These are phyloP conservation scores for Microtus ochrogaster DNA, from an alignment of 2,113 vertebrate species.

Conservation along the genomic window DNA sequence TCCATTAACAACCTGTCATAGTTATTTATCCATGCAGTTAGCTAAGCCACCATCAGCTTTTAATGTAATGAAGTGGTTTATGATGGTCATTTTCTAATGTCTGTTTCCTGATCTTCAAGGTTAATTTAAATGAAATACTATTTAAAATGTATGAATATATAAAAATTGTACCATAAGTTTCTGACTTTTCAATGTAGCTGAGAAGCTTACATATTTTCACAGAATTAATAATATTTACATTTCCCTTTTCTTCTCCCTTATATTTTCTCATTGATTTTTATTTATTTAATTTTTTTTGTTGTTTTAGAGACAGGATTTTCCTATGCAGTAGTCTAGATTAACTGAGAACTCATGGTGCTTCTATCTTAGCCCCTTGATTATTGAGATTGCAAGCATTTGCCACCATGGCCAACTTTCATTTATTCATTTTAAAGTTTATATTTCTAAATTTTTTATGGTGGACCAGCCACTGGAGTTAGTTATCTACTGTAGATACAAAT, in stretches of 20 bases:
- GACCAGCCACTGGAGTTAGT: neutral
- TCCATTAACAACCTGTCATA: slow-evolving; percentile 41
- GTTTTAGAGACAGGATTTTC: neutral
- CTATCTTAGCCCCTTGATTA: neutral
- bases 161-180: neutral
- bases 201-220: slow-evolving; percentile 24
- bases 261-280: neutral
- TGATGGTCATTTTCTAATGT: neutral
- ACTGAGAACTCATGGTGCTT: neutral
- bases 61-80: slow-evolving; percentile 55
- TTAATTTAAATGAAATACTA: slow-evolving; percentile 56
- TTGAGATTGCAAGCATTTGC: neutral
- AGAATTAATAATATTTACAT: slow-evolving; percentile 2
- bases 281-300: neutral
- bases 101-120: neutral
- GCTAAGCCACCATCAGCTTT: slow-evolving; percentile 7
- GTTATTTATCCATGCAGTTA: slow-evolving; percentile 15
- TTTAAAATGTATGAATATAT: slow-evolving; percentile 40
- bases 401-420: neutral
- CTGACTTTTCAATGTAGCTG: slow-evolving; percentile 34
- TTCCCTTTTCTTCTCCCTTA: neutral
- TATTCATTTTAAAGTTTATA: slow-evolving; percentile 46
- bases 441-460: neutral
- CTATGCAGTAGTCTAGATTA: neutral
- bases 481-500: neutral